These are phyloP conservation scores for Clarias laeviceps DNA, from an alignment of 2,797 vertebrate genomes.

Conservation along the genomic window DNA sequence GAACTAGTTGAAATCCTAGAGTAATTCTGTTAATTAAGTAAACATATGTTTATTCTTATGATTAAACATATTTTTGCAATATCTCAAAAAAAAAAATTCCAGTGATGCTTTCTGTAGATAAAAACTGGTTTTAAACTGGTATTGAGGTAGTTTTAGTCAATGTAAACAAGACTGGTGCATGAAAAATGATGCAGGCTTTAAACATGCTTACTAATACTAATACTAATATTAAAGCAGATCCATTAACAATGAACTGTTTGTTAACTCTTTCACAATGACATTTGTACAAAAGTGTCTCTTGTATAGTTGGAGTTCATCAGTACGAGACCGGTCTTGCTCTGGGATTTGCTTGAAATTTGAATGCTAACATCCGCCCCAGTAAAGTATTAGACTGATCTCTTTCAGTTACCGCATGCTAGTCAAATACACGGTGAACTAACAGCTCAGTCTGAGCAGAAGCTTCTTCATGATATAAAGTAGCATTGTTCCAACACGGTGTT, in stretches of 20 bases:
- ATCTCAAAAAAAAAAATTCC: neutral
- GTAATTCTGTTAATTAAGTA: neutral
- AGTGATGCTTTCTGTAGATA: neutral
- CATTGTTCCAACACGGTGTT: neutral
- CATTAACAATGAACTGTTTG: too few species aligned
- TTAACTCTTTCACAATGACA: conserved; percentile 23
- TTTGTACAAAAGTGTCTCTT: conserved; percentile 16
- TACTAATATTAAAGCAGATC: neutral
- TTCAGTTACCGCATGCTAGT: conserved; percentile 33
- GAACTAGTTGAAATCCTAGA: neutral
- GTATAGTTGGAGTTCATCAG: conserved; percentile 5
- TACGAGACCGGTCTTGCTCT: conserved; percentile 10
- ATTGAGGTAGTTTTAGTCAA: neutral
- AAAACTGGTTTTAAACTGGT: neutral
- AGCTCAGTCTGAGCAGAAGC: conserved; percentile 1
- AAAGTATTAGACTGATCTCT: conserved; percentile 37
- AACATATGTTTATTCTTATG: too few species aligned
- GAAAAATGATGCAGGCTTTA: neutral
- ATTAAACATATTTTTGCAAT: neutral
- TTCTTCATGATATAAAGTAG: conserved; percentile 38
- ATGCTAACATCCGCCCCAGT: conserved; percentile 38
- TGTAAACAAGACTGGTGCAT: neutral
- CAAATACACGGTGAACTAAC: conserved; percentile 34
- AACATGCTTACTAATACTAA: neutral
- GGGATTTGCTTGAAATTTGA: conserved; percentile 70